phyloP scores from a whole-genome alignment of 2,888 invertebrate genomes.

The Sarcophaga rosellei region DNA sequence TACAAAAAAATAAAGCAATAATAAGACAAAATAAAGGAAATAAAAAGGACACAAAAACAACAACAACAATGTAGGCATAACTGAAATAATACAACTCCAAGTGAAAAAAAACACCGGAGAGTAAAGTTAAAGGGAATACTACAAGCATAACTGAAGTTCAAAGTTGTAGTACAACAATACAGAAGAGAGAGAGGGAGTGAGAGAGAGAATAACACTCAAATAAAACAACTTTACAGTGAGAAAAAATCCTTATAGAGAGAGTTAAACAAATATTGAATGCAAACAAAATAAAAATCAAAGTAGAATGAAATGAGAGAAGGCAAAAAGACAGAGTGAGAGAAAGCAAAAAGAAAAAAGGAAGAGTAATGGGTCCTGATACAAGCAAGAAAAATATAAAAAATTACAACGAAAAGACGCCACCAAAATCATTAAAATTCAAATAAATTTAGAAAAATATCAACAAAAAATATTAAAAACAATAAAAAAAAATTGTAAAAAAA shows the following conservation, averaged over 20 bases:
- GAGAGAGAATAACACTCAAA: constrained; percentile 35
- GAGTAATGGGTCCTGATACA: too few species aligned
- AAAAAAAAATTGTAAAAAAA: not conserved
- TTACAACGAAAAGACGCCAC: constrained; percentile 10
- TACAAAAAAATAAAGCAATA: not conserved
- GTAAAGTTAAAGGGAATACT: too few species aligned
- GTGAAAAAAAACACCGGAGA: too few species aligned
- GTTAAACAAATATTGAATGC: too few species aligned
- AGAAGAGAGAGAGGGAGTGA: constrained; percentile 8
- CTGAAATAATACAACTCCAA: not conserved
- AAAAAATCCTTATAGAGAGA: not conserved
- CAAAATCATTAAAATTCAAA: not conserved
- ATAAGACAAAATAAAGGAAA: constrained; percentile 19
- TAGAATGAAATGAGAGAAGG: not conserved
- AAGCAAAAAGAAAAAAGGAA: not conserved
- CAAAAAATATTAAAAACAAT: not conserved
- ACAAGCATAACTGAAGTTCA: too few species aligned
- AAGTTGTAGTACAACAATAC: too few species aligned
- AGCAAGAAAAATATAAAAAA: not conserved
- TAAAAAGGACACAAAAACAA: constrained; percentile 37
- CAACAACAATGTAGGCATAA: not conserved
- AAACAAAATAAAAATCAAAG: not conserved
- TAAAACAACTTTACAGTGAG: constrained; percentile 39
- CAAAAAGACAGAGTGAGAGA: not conserved
- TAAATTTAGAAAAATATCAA: not conserved